phyloP scores from a whole-genome alignment of 2,888 invertebrate genomes.

The Lutraria lutraria region DNA sequence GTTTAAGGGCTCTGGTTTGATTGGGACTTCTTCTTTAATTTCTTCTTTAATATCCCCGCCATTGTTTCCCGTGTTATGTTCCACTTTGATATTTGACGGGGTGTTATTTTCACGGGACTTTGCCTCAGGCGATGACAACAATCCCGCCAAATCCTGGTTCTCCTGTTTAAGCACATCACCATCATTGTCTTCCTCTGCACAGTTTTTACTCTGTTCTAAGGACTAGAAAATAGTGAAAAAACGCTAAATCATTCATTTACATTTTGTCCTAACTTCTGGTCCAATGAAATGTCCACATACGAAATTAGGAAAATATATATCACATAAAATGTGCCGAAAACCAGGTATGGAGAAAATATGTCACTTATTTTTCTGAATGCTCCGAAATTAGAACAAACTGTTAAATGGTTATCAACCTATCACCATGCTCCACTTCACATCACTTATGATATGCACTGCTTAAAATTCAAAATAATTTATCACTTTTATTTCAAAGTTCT shows the following conservation, averaged over 20 bases:
- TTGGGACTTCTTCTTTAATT: slow-evolving; percentile 76
- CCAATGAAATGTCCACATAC: too few species aligned
- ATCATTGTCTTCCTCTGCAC: slow-evolving; percentile 63
- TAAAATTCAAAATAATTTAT: too few species aligned
- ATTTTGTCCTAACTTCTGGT: too few species aligned
- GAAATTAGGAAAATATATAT: too few species aligned
- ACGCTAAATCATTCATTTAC: neutral
- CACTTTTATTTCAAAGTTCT: too few species aligned
- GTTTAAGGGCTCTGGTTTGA: slow-evolving; percentile 61
- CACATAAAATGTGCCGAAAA: too few species aligned
- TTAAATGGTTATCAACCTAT: too few species aligned
- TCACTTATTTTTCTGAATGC: too few species aligned
- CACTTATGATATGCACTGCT: too few species aligned
- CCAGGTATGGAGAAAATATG: too few species aligned
- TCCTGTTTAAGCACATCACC: slow-evolving; percentile 70
- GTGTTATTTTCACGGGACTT: slow-evolving; percentile 72
- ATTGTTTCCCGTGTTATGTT: slow-evolving; percentile 51
- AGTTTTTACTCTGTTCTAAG: slow-evolving; percentile 64
- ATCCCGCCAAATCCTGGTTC: slow-evolving; percentile 65
- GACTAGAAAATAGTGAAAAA: slow-evolving; percentile 53
- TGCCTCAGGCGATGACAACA: slow-evolving; percentile 65
- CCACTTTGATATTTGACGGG: slow-evolving; percentile 74
- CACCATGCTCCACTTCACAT: too few species aligned
- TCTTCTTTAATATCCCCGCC: slow-evolving; percentile 79
- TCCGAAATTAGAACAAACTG: too few species aligned